Base-by-base conservation (phyloP, 2,888 invertebrate species). In the Lasioglossum figueresi region DNA sequence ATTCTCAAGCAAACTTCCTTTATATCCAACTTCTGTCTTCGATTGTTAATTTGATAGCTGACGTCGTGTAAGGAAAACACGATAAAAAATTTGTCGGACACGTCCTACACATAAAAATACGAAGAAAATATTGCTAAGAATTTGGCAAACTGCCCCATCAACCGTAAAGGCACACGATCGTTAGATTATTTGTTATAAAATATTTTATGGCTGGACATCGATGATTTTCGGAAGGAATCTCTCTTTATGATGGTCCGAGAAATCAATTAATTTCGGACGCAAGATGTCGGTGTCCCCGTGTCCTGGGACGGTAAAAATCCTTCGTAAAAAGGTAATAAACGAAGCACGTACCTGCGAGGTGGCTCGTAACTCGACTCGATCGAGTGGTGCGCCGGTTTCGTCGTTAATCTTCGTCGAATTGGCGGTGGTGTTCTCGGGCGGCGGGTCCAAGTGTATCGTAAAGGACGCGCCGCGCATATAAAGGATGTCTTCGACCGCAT, bases 401-500 rank as follows among this genome's bases (percentile, higher is more conserved):
- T 91, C 91, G 84, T 87, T 90, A 48, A 79, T 85, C 76, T 87
- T 91, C 52, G 89, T 92, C 43, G 88, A 85, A 80, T 91, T 92
- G 66, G 86, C 70, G 45, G 91, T 92, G 34, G 90, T 86, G 88
- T 93, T 92, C 75, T 90, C 91, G 34, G 88, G 71, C 56, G 86
- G 81, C 19, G 91, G 85, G 43, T 94, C 93, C 63, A 94, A 86
- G 89, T 94, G 94, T 93, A 94, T 94, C 91, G 94, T 94, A 74
- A 94, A 94, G 77, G 94, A 93, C 48, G 93, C 93, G 63, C 94
- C 94, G 23, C 94, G 93, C 94, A 94, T 94, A 91, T 95, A 95
- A 79, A 95, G 93, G 82, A 96, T 94, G 89, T 95, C 95, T 84
- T 95, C 95, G 83, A 94, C 94, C 52, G 92, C 93, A 78, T 95